phyloP scores from a whole-genome alignment of 2,113 vertebrate species.

The Sula dactylatra region DNA sequence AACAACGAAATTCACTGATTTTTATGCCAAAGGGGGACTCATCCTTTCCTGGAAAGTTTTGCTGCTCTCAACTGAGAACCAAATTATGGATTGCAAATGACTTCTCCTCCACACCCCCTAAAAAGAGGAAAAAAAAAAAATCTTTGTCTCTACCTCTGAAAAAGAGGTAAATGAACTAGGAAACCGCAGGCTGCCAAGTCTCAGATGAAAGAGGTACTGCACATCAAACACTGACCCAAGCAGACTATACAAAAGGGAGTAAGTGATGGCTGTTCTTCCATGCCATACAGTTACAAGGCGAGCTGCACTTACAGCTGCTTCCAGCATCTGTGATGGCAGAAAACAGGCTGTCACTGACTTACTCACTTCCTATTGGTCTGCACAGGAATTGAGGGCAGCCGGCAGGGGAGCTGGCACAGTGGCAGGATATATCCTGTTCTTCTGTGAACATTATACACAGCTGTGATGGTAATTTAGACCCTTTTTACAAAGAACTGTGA shows the following conservation, averaged over 20 bases:
- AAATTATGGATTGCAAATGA: not conserved
- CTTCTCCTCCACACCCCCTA: not conserved
- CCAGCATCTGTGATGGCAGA: not conserved
- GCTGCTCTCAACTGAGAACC: not conserved
- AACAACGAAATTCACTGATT: not conserved
- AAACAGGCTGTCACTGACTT: not conserved
- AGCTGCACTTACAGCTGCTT: not conserved
- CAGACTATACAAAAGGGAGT: not conserved
- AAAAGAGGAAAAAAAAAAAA: not conserved
- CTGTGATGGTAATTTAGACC: not conserved
- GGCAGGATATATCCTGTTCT: not conserved
- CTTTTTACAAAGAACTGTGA: not conserved
- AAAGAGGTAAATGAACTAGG: not conserved
- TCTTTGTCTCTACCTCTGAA: not conserved
- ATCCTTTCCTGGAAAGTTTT: slow-evolving; percentile 31
- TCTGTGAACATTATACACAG: not conserved
- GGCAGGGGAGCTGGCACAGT: not conserved
- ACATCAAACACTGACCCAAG: not conserved
- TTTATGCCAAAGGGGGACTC: slow-evolving; percentile 4
- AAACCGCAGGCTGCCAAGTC: not conserved
- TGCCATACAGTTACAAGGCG: not conserved
- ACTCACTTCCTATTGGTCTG: not conserved
- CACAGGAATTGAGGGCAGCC: not conserved
- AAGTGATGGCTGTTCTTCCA: not conserved
- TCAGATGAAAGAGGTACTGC: not conserved